Evolutionary conservation across 30 jellyfish, hydroid and myxozoan genomes (phyloP).

Genomic region (Aurelia aurita complex sp. Pacific): DNA sequence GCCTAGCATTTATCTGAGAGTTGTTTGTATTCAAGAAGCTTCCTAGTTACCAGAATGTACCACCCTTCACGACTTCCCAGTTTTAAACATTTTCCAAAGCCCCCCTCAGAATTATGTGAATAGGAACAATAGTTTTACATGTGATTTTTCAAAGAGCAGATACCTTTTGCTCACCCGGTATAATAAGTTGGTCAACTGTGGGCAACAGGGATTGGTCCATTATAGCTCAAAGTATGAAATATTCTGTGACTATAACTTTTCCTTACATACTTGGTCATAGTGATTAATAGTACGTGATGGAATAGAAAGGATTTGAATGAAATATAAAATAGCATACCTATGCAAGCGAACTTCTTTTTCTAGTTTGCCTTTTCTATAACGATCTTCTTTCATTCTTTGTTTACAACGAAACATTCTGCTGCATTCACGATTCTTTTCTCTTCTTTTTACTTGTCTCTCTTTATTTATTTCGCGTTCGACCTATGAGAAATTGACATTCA

Average conservation of each 20-base stretch:
- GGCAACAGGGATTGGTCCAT: neutral
- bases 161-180: too few species aligned
- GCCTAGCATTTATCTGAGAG: too few species aligned
- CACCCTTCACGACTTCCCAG: too few species aligned
- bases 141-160: too few species aligned
- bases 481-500: neutral
- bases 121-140: too few species aligned
- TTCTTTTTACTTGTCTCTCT: conserved; percentile 56
- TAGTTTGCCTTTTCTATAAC: conserved; percentile 59
- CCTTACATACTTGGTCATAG: neutral
- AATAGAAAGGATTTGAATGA: neutral
- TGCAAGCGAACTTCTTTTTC: conserved; percentile 60
- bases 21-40: too few species aligned
- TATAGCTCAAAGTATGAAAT: neutral
- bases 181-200: too few species aligned
- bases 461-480: conserved; percentile 27
- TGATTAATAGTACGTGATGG: neutral
- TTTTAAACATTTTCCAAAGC: too few species aligned
- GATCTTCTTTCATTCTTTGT: conserved; percentile 68
- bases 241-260: too few species aligned
- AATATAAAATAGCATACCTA: conserved; percentile 12
- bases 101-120: too few species aligned
- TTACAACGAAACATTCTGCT: conserved; percentile 67
- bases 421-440: conserved; percentile 78
- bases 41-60: too few species aligned